These are phyloP conservation scores for Catharus ustulatus DNA, from an alignment of 2,797 vertebrate species.

Conservation along the genomic window DNA sequence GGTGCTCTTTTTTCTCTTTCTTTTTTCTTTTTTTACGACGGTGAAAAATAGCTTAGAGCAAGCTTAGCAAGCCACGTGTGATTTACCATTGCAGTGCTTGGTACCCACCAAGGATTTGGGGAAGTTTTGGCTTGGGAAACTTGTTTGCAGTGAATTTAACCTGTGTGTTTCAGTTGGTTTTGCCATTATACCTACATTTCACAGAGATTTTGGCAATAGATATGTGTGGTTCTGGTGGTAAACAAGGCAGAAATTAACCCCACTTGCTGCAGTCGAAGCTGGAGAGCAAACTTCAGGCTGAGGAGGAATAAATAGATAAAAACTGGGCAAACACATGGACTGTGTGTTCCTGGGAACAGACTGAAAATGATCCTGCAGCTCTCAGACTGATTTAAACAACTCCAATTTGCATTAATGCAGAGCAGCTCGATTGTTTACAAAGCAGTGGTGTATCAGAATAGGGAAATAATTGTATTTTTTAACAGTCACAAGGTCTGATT, in stretches of 20 bases:
- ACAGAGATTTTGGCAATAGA: not conserved
- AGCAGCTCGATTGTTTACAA: not conserved
- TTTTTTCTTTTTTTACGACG: not conserved
- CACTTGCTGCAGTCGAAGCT: not conserved
- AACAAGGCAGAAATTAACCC: not conserved
- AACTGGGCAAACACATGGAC: not conserved
- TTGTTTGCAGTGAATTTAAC: not conserved
- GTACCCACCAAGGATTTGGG: not conserved
- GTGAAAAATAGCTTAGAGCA: not conserved
- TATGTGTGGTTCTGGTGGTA: not conserved
- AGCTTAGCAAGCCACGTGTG: not conserved
- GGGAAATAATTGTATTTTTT: not conserved
- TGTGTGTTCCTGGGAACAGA: not conserved
- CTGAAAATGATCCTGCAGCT: not conserved
- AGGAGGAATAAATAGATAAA: not conserved
- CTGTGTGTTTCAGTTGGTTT: not conserved
- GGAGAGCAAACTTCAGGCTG: not conserved
- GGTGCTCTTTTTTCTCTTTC: not conserved
- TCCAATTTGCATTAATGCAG: not conserved
- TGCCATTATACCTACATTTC: not conserved
- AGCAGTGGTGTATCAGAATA: not conserved
- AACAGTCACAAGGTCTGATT: not conserved
- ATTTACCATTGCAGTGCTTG: not conserved
- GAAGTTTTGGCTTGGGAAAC: not conserved
- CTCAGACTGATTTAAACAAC: not conserved